These are phyloP conservation scores for Lordiphosa stackelbergi DNA, from an alignment of 1,140 invertebrate genomes.

Conservation along the genomic window DNA sequence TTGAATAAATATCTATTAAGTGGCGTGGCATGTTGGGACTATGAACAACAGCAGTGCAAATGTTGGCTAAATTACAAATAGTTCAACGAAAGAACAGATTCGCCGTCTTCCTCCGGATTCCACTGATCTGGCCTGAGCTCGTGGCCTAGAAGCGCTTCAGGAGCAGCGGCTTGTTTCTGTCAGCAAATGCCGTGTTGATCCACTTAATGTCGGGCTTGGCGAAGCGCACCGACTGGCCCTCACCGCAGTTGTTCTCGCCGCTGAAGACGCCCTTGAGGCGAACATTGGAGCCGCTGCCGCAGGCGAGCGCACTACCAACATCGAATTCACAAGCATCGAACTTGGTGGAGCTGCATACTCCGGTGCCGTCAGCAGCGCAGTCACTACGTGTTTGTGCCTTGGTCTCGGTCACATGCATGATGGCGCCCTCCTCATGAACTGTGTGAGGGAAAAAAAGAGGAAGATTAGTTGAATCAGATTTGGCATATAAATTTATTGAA, in stretches of 20 bases:
- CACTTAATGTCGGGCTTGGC: constrained; percentile 72
- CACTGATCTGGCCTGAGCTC: not conserved
- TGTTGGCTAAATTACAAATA: constrained; percentile 49
- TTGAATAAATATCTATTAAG: constrained; percentile 37
- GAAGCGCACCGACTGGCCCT: constrained; percentile 66
- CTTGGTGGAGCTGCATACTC: constrained; percentile 78
- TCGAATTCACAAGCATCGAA: constrained; percentile 83
- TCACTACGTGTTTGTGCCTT: constrained; percentile 77
- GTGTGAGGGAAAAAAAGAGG: not conserved
- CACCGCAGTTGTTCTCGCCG: constrained; percentile 82
- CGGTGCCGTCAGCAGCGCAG: constrained; percentile 53
- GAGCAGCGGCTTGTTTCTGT: constrained; percentile 62
- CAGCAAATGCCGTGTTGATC: constrained; percentile 68
- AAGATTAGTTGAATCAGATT: not conserved
- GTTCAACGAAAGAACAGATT: constrained; percentile 39
- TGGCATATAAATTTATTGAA: too few relatives aligned
- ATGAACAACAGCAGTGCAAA: constrained; percentile 32
- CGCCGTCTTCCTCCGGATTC: constrained; percentile 2
- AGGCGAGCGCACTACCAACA: constrained; percentile 87
- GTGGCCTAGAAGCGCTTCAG: constrained; percentile 55
- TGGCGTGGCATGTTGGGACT: constrained; percentile 16
- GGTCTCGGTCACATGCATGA: constrained; percentile 86
- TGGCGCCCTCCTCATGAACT: constrained; percentile 83
- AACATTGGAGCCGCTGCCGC: constrained; percentile 83
- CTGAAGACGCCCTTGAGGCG: constrained; percentile 86